Evolutionary conservation across 1,140 invertebrate species (phyloP).

Genomic region (Physella acuta): DNA sequence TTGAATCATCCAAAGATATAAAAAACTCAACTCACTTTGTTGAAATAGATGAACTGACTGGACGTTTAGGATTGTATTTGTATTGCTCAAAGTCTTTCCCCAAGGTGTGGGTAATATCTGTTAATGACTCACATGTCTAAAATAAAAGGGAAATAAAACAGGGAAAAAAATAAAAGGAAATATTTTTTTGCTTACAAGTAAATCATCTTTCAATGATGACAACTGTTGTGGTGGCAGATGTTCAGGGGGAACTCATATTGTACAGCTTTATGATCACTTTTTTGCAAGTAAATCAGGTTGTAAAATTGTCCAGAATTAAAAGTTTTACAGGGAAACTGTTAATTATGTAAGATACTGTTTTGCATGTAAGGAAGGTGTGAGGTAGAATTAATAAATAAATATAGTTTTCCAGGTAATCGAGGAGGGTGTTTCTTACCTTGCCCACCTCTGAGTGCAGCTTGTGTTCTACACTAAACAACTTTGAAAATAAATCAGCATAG

Average conservation of each 20-base stretch:
- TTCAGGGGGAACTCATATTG: background rate
- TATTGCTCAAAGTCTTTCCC: slow-evolving; percentile 32
- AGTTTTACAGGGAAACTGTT: background rate
- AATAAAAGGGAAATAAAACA: background rate
- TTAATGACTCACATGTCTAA: slow-evolving; percentile 30
- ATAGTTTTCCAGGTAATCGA: background rate
- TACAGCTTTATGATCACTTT: background rate
- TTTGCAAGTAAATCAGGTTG: background rate
- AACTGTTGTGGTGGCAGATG: background rate
- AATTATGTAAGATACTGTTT: background rate
- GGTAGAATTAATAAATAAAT: background rate
- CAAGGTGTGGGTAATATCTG: slow-evolving; percentile 27
- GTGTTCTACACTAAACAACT: slow-evolving; percentile 41
- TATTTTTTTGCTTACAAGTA: background rate
- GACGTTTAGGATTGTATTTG: slow-evolving; percentile 33
- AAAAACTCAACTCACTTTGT: slow-evolving; percentile 29
- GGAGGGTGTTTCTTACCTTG: slow-evolving; percentile 46
- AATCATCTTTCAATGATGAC: background rate
- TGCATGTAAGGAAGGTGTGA: too few relatives aligned
- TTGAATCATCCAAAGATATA: background rate
- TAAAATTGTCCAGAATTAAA: background rate
- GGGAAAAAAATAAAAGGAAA: background rate
- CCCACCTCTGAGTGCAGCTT: slow-evolving; percentile 42
- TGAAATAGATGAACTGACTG: slow-evolving; percentile 31
- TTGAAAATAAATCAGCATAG: slow-evolving; percentile 40